Evolutionary conservation across 2,888 invertebrate species (phyloP).

Genomic region (Pristionchus maxplancki): DNA sequence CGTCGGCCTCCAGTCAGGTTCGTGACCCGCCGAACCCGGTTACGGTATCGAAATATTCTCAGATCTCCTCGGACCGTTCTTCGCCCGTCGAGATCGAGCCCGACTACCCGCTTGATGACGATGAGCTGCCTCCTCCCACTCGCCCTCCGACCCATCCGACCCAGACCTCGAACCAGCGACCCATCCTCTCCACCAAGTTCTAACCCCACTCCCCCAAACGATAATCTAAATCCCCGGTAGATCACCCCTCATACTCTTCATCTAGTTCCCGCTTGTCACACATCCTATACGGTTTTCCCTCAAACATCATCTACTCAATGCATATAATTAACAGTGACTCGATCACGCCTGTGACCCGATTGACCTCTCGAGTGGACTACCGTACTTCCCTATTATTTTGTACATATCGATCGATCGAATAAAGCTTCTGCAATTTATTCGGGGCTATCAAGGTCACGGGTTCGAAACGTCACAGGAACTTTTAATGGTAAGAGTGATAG

Average conservation of each 20-base stretch:
- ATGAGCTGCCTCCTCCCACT: neutral
- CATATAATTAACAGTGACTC: neutral
- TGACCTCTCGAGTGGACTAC: conserved; percentile 38
- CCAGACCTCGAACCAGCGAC: neutral
- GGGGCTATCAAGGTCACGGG: conserved; percentile 9
- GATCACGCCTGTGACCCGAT: conserved; percentile 37
- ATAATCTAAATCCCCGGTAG: neutral
- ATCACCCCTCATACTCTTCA: neutral
- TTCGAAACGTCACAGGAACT: neutral
- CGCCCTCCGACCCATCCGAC: neutral
- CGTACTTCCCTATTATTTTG: neutral
- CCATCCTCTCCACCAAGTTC: conserved; percentile 47
- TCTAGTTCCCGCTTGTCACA: neutral
- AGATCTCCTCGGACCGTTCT: conserved; percentile 50
- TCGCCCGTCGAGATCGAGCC: conserved; percentile 51
- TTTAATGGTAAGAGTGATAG: neutral
- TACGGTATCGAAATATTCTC: neutral
- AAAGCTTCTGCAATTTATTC: conserved; percentile 17
- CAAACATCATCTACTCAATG: conserved; percentile 27
- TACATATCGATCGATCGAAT: conserved; percentile 40
- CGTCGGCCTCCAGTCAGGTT: conserved; percentile 40
- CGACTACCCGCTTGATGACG: conserved; percentile 48
- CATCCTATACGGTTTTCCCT: conserved; percentile 16
- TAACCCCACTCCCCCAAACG: conserved; percentile 6
- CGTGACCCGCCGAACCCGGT: neutral